These are phyloP conservation scores for Dendronephthya gigantea DNA, from an alignment of 64 coral and sea anemone genomes.

Conservation along the genomic window DNA sequence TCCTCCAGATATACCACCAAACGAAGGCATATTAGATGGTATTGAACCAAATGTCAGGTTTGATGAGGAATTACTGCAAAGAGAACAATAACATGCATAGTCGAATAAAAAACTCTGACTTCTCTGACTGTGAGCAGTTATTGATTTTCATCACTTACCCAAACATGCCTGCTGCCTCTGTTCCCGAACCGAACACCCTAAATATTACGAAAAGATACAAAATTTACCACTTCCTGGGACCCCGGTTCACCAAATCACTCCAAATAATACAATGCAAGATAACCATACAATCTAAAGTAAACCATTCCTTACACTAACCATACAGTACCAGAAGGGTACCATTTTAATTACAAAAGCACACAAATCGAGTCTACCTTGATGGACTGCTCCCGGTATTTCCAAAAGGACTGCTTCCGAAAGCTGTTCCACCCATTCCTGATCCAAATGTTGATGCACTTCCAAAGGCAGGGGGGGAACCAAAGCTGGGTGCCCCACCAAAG, in stretches of 20 bases:
- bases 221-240: too few relatives aligned
- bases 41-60: background rate
- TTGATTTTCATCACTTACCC: background rate
- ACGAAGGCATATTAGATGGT: background rate
- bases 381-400: background rate
- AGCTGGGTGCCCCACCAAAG: background rate
- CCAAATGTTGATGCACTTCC: slow-evolving; percentile 6
- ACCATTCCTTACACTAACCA: too few relatives aligned
- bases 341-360: too few relatives aligned
- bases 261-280: too few relatives aligned
- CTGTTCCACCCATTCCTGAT: background rate
- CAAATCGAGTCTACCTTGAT: slow-evolving; percentile 33
- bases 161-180: background rate
- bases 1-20: background rate
- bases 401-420: slow-evolving; percentile 33
- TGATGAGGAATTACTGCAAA: background rate
- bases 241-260: too few relatives aligned
- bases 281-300: too few relatives aligned
- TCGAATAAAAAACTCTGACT: background rate
- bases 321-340: too few relatives aligned
- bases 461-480: slow-evolving; percentile 31
- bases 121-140: background rate
- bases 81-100: background rate
- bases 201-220: background rate
- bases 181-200: background rate